Conservation (phyloP, 2,113 vertebrate species). For the Abramis brama region DNA sequence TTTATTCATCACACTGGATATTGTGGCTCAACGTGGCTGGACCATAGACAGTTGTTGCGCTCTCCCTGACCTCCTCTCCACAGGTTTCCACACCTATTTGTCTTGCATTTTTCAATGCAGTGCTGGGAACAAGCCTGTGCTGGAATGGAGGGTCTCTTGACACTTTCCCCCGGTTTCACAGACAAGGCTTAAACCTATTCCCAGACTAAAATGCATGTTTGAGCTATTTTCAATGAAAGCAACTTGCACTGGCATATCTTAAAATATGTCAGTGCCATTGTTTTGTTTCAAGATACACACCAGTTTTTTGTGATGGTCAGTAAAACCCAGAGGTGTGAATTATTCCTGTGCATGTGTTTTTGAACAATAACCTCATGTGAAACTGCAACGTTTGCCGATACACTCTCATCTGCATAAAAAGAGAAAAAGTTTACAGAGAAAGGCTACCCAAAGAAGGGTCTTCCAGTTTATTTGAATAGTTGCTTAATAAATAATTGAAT, state of each 20-base stretch:
- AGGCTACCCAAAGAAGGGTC: background rate
- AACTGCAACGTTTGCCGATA: background rate
- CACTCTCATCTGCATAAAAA: background rate
- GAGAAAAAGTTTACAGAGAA: background rate
- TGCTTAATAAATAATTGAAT: conserved; percentile 12
- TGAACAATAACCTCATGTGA: background rate
- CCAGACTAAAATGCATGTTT: no score
- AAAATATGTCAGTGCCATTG: no score
- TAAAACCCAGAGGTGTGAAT: conserved; percentile 9
- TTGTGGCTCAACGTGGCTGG: background rate
- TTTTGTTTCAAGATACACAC: no score
- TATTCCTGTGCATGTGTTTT: background rate
- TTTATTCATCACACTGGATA: background rate
- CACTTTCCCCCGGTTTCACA: background rate
- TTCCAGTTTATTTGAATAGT: background rate
- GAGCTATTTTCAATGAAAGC: no score
- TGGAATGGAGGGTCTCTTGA: background rate
- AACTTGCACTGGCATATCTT: no score
- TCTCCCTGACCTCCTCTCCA: background rate
- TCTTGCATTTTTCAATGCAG: background rate
- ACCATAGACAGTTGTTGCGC: background rate
- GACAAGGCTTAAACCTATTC: no score
- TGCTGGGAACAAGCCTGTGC: background rate
- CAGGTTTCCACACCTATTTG: background rate
- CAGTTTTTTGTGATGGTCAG: background rate